phyloP scores from a whole-genome alignment of 2,888 invertebrate genomes.

The Pecten maximus region DNA sequence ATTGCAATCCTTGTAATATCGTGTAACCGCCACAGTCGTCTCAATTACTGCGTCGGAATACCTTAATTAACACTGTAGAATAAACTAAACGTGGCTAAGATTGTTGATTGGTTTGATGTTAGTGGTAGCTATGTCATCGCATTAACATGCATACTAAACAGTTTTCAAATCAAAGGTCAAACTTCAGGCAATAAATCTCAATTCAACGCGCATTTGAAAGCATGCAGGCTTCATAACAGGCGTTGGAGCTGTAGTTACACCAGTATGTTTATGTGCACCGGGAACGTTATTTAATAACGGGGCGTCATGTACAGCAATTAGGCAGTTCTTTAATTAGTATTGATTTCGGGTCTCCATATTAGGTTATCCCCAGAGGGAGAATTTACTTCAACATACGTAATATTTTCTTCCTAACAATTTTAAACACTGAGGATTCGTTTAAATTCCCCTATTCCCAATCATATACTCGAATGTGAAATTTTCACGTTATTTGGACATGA shows the following conservation, averaged over 20 bases:
- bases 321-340: background rate
- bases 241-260: background rate
- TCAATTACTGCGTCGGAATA: background rate
- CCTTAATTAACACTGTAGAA: slow-evolving; percentile 21
- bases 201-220: background rate
- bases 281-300: background rate
- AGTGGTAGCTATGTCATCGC: background rate
- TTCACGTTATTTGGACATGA: background rate
- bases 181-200: background rate
- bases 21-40: background rate
- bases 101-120: background rate
- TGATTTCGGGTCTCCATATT: background rate
- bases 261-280: background rate
- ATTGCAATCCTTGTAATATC: background rate
- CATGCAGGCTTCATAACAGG: background rate
- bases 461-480: too few species aligned
- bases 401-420: background rate
- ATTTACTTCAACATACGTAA: background rate
- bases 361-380: background rate
- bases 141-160: background rate
- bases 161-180: background rate
- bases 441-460: background rate
- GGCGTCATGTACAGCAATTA: background rate
- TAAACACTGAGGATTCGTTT: background rate
- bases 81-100: background rate